Conservation (phyloP, 2,113 vertebrate genomes). For the Microcebus murinus region DNA sequence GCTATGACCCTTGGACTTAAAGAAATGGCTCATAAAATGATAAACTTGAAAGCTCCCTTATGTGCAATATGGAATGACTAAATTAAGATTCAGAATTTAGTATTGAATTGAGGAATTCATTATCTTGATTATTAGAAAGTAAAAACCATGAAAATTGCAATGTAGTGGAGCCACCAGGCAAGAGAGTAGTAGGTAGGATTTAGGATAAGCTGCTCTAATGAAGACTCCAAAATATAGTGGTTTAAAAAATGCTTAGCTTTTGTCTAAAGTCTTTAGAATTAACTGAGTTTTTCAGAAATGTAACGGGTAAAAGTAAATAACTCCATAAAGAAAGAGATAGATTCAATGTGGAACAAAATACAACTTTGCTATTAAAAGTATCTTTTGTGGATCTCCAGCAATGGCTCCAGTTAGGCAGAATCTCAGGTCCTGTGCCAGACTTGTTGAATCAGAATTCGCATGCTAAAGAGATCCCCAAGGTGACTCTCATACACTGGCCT, state of each 20-base stretch:
- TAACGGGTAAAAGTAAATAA: background rate
- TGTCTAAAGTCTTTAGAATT: constrained; percentile 31
- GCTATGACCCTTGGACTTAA: background rate
- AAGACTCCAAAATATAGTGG: background rate
- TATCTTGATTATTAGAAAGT: background rate
- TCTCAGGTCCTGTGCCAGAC: background rate
- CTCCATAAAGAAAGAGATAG: background rate
- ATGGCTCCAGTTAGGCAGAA: background rate
- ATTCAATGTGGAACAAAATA: background rate
- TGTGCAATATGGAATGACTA: background rate
- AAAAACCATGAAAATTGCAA: background rate
- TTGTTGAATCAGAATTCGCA: background rate
- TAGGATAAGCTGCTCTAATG: background rate
- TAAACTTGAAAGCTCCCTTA: background rate
- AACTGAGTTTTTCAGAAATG: constrained; percentile 31
- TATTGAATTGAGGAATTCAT: background rate
- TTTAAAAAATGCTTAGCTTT: background rate
- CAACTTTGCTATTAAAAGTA: background rate
- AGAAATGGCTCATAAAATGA: background rate
- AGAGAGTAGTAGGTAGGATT: background rate
- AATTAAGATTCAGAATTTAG: constrained; percentile 28
- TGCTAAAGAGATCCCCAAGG: background rate
- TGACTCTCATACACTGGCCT: background rate
- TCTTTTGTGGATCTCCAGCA: background rate
- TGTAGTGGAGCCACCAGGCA: background rate